These are phyloP conservation scores for Camarhynchus parvulus DNA, from an alignment of 2,113 vertebrate species.

Conservation along the genomic window DNA sequence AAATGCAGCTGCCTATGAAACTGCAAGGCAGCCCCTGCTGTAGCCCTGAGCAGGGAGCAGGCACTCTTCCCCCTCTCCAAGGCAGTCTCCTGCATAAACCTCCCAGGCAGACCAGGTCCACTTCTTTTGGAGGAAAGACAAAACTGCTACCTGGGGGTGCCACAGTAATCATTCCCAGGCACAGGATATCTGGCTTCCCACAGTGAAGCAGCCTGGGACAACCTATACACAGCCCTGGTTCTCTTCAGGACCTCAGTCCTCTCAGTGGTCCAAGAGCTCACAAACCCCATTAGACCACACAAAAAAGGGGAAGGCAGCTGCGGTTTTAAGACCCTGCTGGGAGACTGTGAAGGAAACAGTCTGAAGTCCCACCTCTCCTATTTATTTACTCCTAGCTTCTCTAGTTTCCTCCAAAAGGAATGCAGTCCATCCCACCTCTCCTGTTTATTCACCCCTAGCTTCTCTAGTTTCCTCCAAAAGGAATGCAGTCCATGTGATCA, in stretches of 20 bases:
- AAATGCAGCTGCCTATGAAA: background rate
- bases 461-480: background rate
- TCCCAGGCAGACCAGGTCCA: background rate
- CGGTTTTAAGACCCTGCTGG: background rate
- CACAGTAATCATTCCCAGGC: background rate
- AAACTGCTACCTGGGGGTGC: background rate
- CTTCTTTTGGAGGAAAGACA: background rate
- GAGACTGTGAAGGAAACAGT: background rate
- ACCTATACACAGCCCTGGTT: rapidly evolving
- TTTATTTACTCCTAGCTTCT: background rate
- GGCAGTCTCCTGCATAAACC: background rate
- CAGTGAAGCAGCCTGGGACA: background rate
- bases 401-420: background rate
- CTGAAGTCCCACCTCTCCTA: background rate
- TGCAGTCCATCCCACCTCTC: too few species aligned
- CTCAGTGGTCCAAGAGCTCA: background rate
- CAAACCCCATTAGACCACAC: background rate
- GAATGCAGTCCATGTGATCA: background rate
- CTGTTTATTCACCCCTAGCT: background rate
- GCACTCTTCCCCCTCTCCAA: too few species aligned
- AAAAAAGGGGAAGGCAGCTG: background rate
- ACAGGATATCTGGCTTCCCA: background rate
- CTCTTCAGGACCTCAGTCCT: background rate
- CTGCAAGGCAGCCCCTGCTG: background rate
- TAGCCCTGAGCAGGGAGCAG: background rate